Evolutionary conservation across 2,113 vertebrate genomes (phyloP).

Genomic region (Atrichornis clamosus): DNA sequence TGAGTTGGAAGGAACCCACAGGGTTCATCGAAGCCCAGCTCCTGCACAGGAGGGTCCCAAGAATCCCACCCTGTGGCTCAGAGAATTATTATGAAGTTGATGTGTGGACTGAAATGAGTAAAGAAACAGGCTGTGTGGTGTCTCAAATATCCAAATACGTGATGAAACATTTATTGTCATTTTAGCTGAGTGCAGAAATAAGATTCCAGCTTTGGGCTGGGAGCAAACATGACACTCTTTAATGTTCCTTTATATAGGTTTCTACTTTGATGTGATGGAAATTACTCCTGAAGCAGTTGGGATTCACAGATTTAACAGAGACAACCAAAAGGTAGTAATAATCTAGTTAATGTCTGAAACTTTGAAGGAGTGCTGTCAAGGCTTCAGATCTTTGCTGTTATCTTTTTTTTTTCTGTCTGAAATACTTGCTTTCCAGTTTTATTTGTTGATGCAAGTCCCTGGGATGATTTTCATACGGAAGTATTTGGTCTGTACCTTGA

Average conservation of each 20-base stretch:
- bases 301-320: conserved; percentile 79
- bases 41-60: not conserved
- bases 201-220: not conserved
- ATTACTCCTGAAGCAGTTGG: conserved; percentile 88
- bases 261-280: conserved; percentile 94
- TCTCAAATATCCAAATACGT: not conserved
- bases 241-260: conserved; percentile 67
- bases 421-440: not conserved
- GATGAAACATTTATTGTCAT: not conserved
- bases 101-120: not conserved
- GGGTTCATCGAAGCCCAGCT: not conserved
- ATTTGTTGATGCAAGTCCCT: not conserved
- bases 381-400: not conserved
- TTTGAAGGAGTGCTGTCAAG: not conserved
- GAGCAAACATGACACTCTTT: not conserved
- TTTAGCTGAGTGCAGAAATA: not conserved
- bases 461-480: not conserved
- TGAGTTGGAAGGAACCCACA: not conserved
- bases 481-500: not conserved
- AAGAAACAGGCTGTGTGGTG: not conserved
- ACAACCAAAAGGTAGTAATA: conserved; percentile 75
- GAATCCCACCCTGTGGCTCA: not conserved
- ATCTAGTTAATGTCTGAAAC: not conserved
- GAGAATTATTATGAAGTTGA: not conserved
- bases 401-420: not conserved